phyloP scores from a whole-genome alignment of 2,797 vertebrate species.

The Pitangus sulphuratus region DNA sequence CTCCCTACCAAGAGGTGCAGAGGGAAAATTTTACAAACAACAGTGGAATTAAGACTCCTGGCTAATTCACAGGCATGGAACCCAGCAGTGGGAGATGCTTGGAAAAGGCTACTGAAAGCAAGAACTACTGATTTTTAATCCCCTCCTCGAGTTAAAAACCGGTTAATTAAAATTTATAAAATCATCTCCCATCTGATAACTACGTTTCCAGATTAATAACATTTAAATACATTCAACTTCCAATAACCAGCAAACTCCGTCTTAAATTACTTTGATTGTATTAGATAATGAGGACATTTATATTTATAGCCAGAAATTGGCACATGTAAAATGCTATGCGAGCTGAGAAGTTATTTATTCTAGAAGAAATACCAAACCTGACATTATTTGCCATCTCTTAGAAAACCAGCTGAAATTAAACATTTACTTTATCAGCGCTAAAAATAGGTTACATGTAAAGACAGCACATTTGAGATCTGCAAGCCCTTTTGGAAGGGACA shows the following conservation, averaged over 20 bases:
- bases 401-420: neutral
- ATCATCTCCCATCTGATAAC: neutral
- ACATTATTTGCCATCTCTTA: neutral
- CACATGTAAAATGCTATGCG: conserved; percentile 49
- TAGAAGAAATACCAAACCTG: conserved; percentile 22
- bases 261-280: conserved; percentile 2
- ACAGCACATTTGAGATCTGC: neutral
- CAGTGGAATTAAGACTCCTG: neutral
- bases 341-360: neutral
- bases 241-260: neutral
- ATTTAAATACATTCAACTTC: conserved; percentile 5
- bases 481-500: neutral
- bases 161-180: neutral
- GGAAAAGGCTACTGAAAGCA: neutral
- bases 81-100: neutral
- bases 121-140: neutral
- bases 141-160: neutral
- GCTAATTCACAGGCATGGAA: neutral
- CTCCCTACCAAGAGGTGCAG: neutral
- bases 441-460: neutral
- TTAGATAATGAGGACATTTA: conserved; percentile 29
- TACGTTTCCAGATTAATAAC: neutral
- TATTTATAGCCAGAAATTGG: conserved; percentile 51
- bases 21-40: neutral
- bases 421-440: neutral